A percentile compares a stretch with the other conserved stretches of the same genome.
Evolutionary conservation across 2,888 invertebrate genomes (phyloP).

Genomic region (Isotomurus palustris): DNA sequence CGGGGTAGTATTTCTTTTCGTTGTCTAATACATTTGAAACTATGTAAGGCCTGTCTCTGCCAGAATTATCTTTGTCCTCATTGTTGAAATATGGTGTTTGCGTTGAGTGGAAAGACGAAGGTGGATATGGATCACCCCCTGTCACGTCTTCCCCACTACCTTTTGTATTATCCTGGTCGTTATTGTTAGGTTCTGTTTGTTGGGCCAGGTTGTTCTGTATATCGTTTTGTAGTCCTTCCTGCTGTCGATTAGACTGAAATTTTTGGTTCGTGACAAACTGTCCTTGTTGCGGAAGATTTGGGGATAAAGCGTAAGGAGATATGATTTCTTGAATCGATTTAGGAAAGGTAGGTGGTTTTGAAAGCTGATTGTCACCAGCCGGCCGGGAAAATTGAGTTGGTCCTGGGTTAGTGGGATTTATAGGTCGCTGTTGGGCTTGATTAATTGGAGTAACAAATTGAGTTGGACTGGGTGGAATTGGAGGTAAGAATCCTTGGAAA

Average conservation of each 20-base stretch:
- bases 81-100: not conserved
- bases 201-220: not conserved
- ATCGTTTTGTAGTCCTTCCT: not conserved
- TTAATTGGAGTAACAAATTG: too few relatives aligned
- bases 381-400: conserved; percentile 6
- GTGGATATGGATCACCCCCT: not conserved
- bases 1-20: conserved; percentile 11
- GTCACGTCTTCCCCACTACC: too few relatives aligned
- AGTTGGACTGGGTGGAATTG: conserved; percentile 4
- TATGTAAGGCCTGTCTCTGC: not conserved
- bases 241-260: too few relatives aligned
- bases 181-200: not conserved
- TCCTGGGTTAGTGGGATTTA: conserved; percentile 11
- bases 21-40: conserved; percentile 10
- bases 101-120: not conserved
- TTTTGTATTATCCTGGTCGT: too few relatives aligned
- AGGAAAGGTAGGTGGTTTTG: conserved; percentile 27
- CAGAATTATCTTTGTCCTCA: not conserved
- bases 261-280: too few relatives aligned
- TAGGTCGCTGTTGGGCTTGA: conserved; percentile 10
- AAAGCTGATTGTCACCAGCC: not conserved
- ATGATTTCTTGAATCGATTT: conserved; percentile 44
- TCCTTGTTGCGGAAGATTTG: too few relatives aligned
- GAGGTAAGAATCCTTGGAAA: not conserved
- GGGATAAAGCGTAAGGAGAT: too few relatives aligned